These are phyloP conservation scores for Colossoma macropomum DNA, from an alignment of 2,113 vertebrate genomes.

Conservation along the genomic window DNA sequence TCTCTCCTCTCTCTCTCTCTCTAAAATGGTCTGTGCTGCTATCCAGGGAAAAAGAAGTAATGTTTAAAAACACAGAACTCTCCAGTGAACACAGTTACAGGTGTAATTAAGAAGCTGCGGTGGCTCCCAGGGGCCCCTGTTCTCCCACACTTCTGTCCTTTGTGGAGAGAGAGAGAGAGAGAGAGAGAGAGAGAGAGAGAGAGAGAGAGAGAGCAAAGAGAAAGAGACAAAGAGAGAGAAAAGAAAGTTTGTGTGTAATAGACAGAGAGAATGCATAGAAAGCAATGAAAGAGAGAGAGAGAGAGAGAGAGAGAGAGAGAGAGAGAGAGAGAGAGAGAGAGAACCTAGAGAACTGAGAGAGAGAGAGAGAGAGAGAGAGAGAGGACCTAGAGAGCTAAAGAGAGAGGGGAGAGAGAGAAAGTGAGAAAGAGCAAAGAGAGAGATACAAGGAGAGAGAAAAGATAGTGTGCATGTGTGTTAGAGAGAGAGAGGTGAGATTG, in stretches of 20 bases:
- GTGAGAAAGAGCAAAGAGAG: not conserved
- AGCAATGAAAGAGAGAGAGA: too few relatives aligned
- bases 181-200: constrained; percentile 22
- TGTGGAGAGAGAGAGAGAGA: not conserved
- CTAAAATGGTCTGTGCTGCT: not conserved
- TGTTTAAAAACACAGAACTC: constrained; percentile 20
- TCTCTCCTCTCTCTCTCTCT: constrained; percentile 1
- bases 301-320: not conserved
- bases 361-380: not conserved
- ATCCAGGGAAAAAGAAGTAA: not conserved
- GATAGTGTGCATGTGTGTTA: not conserved
- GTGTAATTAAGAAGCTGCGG: constrained; percentile 49
- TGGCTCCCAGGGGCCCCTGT: constrained; percentile 14
- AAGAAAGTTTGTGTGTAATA: not conserved
- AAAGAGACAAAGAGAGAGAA: not conserved
- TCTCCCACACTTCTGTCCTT: not conserved
- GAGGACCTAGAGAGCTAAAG: not conserved
- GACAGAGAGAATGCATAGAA: not conserved
- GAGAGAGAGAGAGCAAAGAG: not conserved
- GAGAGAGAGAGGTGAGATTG: too few relatives aligned
- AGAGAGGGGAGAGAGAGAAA: not conserved
- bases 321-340: too few relatives aligned
- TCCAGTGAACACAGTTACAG: constrained; percentile 17
- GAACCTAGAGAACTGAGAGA: too few relatives aligned
- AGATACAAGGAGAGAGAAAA: not conserved